Evolutionary conservation across 1,140 invertebrate species (phyloP), one percentile per base, ranked within the genome.

Genomic region (Uloborus diversus): DNA sequence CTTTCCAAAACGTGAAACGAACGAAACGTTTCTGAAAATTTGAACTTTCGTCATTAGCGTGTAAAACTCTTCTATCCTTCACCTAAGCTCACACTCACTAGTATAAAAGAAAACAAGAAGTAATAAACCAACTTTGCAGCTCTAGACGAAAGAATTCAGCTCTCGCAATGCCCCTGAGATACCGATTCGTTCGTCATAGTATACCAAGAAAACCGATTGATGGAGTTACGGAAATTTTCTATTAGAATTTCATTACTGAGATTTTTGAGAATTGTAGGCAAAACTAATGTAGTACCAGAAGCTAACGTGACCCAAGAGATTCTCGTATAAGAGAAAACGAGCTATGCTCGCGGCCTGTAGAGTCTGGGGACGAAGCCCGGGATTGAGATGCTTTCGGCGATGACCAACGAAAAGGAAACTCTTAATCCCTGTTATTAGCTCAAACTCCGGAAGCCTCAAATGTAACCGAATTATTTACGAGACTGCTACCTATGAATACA

Each of bases 391-490:
- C 27, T 76, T 76, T 47, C 59, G 35, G 59, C 32, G 20, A 78
- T 66, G 62, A 66, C 73, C 73, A 78, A 27, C 61, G 73, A 49
- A 65, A 61, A 35, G 51, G 20, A 33, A 49, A 51, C 49, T 20
- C 23, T 78, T 78, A 78, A 78, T 65, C 73, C 57, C 73, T 66
- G 73, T 78, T 78, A 78, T 78, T 78, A 78, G 73, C 61, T 37
- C 59, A n/a, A 7, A 17, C 64, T 57, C 59, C 71, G 71, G 71
- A 75, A 78, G 62, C 73, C 57, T 42, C n/a, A 49, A 78, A 78
- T 66, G 73, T 78, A 78, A 78, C 73, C 73, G 66, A 78, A 78
- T 78, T 78, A 78, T 78, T 78, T 78, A 78, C 73, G 73, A 78
- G 20, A 62, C 25, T 66, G 30, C 62, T 66, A 64, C 57, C 73